Base-by-base conservation (phyloP, 2,113 vertebrate species). In the Pterophyllum scalare region DNA sequence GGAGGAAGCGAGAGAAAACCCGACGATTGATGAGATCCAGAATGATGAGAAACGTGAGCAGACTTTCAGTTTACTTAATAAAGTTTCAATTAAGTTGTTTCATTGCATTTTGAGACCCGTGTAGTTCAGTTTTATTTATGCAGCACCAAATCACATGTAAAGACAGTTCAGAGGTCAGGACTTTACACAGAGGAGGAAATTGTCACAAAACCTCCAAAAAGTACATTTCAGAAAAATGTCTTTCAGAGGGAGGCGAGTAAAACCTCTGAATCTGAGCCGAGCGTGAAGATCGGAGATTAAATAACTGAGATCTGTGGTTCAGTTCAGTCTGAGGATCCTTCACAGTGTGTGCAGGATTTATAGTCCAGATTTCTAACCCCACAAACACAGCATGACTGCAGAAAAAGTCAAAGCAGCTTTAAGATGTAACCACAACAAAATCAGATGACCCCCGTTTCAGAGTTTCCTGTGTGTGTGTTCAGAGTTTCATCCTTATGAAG, bases 11-110 rank as follows among this genome's bases (percentile, higher is more conserved):
- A 86, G 49, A 65, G 92, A 93, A n/a, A 94, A 93, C 33, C 91
- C 93, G 0, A 52, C n/a, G 11, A 87, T 87, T 75, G 8, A 54
- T 1, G 72, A 94, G 33, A 93, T 94, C 35, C 88, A 61, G 5
- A 86, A 43, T 0, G 91, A 94, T 12, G 92, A 94, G 14, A 88
- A 62, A 56, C 89, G 95, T 95, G 64, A 84, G 77, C 6, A 7
- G 10, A 24, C 22, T 26, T 67, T 67, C 15, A 67, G 4, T 24
- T 67, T 40, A 5, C 20, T 64, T 6, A 64, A 64, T 65, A 1
- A 65, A 40, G 35, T 65, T 22, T 64, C 22, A 64, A 64, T 24
- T 11, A 40, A 64, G 33, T 40, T 0, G 3, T 40, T 65, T 67
- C 8, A 19, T 67, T 11, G 24, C 14, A 43, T 43, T 43, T 65